Percentiles rank a stretch among this genome's conserved stretches.
Evolutionary conservation across 2,888 invertebrate species (phyloP).

Genomic region (Aspidiotus destructor): DNA sequence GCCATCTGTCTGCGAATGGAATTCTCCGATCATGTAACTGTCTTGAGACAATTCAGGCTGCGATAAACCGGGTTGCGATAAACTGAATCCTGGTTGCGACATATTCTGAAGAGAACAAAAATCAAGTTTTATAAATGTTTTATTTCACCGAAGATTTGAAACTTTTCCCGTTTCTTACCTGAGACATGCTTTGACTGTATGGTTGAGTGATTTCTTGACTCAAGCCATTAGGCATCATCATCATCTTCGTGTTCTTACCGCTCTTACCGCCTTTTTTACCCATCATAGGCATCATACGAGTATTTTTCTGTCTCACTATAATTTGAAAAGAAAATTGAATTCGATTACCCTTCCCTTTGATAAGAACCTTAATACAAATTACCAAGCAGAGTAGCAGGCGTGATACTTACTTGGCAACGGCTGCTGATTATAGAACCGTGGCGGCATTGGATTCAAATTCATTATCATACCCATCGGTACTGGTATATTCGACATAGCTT

Average conservation of each 20-base stretch:
- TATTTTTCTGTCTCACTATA: constrained; percentile 24
- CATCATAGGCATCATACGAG: constrained; percentile 22
- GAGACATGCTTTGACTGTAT: constrained; percentile 48
- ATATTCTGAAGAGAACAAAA: constrained; percentile 47
- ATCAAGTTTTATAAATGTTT: neutral
- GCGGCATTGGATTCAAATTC: constrained; percentile 73
- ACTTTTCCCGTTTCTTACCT: constrained; percentile 38
- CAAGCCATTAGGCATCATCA: constrained; percentile 41
- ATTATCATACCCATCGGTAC: constrained; percentile 91
- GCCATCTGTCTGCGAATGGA: constrained; percentile 89
- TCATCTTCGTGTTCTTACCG: constrained; percentile 9
- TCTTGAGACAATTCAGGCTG: constrained; percentile 72
- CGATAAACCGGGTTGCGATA: constrained; percentile 58
- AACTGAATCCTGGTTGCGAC: constrained; percentile 59
- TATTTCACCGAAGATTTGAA: neutral
- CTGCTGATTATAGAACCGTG: constrained; percentile 60
- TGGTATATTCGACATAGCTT: constrained; percentile 66
- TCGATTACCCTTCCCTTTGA: neutral
- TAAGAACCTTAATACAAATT: too few species aligned
- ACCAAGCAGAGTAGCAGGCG: too few species aligned
- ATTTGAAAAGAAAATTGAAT: neutral
- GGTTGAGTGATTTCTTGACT: constrained; percentile 66
- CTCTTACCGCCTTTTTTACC: neutral
- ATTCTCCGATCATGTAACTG: constrained; percentile 69
- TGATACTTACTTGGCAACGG: constrained; percentile 33